Percentiles rank a stretch among this genome's conserved stretches.
phyloP scores from a whole-genome alignment of 2,797 vertebrate genomes.

The Varecia variegata region DNA sequence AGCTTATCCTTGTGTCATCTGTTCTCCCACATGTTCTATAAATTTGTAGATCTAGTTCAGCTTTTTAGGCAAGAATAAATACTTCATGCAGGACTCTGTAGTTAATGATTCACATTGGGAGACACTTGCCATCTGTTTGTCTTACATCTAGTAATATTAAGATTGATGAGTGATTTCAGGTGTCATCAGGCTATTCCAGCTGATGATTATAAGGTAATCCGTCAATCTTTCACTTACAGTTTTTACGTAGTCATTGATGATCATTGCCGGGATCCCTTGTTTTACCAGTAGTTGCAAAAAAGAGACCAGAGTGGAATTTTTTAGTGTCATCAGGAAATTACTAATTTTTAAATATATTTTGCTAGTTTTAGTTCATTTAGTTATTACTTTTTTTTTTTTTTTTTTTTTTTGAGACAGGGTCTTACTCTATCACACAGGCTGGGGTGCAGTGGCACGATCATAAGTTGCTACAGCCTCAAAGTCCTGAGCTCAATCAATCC shows the following conservation, averaged over 20 bases:
- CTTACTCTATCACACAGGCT: background rate
- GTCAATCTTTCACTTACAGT: background rate
- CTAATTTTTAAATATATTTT: background rate
- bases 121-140: background rate
- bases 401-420: background rate
- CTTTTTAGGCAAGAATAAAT: constrained; percentile 3
- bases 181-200: background rate
- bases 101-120: background rate
- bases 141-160: background rate
- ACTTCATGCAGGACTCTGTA: background rate
- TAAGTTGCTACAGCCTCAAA: too few relatives aligned
- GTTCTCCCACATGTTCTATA: background rate
- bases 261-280: background rate
- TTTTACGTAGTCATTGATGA: constrained; percentile 19
- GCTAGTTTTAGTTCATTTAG: background rate
- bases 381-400: background rate
- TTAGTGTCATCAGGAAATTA: constrained; percentile 8
- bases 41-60: background rate
- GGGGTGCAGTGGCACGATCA: too few relatives aligned
- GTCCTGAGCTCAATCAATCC: too few relatives aligned
- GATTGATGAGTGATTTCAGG: background rate
- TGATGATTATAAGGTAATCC: background rate
- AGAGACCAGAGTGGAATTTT: background rate
- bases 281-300: constrained; percentile 25
- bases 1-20: background rate